Evolutionary conservation across 2,113 vertebrate genomes (phyloP).

Genomic region (Mustelus asterias): DNA sequence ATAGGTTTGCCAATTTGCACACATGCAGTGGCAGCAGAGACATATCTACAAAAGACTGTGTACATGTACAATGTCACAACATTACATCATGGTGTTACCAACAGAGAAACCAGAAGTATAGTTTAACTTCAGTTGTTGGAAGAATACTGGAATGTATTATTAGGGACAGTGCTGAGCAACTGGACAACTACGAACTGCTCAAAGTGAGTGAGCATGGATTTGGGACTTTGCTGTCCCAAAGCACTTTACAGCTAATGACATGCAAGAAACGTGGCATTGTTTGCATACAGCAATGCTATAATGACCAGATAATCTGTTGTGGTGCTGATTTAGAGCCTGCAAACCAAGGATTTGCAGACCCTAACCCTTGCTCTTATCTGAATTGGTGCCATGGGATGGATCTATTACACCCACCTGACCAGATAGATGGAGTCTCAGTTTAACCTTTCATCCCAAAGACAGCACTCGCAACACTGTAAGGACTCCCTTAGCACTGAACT

Average conservation of each 20-base stretch:
- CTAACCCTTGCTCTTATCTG: background rate
- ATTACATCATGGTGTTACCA: background rate
- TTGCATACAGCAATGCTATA: background rate
- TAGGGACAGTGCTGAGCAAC: background rate
- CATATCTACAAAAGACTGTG: background rate
- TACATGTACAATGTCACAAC: background rate
- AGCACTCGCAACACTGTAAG: background rate
- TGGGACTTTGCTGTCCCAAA: background rate
- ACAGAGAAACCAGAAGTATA: background rate
- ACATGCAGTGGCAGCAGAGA: background rate
- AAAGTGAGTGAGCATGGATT: background rate
- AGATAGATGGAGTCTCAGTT: no score
- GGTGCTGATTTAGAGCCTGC: background rate
- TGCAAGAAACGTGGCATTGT: background rate
- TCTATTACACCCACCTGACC: background rate
- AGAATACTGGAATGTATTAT: background rate
- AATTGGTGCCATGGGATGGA: background rate
- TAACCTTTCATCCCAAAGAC: background rate
- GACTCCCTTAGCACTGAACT: background rate
- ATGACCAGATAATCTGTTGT: background rate
- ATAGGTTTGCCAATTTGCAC: background rate
- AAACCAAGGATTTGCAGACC: background rate
- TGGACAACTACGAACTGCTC: background rate
- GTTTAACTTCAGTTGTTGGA: background rate
- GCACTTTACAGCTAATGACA: background rate